phyloP scores from a whole-genome alignment of 2,888 invertebrate species.

The Sinotaia quadrata region DNA sequence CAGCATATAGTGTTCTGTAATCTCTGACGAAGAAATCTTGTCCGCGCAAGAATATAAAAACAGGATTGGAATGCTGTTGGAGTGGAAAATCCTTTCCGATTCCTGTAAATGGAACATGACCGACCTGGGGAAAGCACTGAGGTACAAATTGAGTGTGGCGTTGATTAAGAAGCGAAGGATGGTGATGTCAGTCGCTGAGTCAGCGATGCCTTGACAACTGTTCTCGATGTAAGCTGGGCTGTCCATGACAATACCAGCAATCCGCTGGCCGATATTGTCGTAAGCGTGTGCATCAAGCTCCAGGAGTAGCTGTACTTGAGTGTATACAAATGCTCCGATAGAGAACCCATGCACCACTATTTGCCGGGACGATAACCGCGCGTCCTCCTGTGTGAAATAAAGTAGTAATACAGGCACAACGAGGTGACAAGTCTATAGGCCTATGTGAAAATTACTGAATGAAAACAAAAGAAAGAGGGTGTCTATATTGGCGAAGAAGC shows the following conservation, averaged over 20 bases:
- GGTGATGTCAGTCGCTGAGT: slow-evolving; percentile 6
- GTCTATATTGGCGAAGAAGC: no score
- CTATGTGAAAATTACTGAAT: no score
- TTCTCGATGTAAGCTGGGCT: slow-evolving; percentile 28
- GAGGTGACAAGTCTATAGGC: no score
- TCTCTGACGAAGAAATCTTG: slow-evolving; percentile 18
- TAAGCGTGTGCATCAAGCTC: not conserved
- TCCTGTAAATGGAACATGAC: slow-evolving; percentile 23
- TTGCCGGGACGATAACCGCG: not conserved
- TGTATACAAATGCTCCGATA: slow-evolving; percentile 28
- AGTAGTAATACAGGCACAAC: no score
- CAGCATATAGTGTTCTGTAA: slow-evolving; percentile 22
- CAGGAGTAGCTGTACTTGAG: slow-evolving; percentile 15
- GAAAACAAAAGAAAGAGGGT: no score
- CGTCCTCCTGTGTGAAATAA: slow-evolving; percentile 8
- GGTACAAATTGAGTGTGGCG: slow-evolving; percentile 2
- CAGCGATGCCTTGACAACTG: slow-evolving; percentile 21
- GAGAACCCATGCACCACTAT: slow-evolving; percentile 25
- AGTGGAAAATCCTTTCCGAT: slow-evolving; percentile 16
- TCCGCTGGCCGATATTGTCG: slow-evolving; percentile 1
- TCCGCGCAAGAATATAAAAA: slow-evolving; percentile 25
- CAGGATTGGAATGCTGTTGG: slow-evolving; percentile 18
- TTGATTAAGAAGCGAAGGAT: slow-evolving; percentile 4
- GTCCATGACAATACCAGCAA: slow-evolving; percentile 14
- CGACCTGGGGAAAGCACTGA: slow-evolving; percentile 18